Evolutionary conservation across 2,888 invertebrate species (phyloP).

Genomic region (Thymelicus acteon): DNA sequence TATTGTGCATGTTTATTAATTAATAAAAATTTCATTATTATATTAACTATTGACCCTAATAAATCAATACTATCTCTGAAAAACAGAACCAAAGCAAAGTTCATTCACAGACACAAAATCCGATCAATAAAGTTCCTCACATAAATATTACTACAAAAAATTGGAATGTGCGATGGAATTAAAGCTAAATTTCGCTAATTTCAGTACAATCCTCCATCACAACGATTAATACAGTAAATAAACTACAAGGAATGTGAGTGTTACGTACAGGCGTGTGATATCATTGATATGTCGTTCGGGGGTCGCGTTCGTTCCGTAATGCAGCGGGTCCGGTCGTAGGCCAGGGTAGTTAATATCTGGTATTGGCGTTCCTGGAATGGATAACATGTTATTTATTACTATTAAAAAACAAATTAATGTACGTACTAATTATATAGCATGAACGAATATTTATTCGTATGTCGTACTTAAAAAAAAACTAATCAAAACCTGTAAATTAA

Average conservation of each 20-base stretch:
- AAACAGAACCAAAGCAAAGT: neutral
- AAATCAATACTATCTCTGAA: neutral
- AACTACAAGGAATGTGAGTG: slow-evolving; percentile 11
- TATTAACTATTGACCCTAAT: neutral
- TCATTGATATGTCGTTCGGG: slow-evolving; percentile 27
- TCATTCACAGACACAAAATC: neutral
- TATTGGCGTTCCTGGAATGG: slow-evolving; percentile 86
- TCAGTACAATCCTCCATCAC: neutral
- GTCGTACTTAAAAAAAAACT: no score
- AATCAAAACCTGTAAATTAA: no score
- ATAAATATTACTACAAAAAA: neutral
- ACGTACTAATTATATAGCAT: no score
- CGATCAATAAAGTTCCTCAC: neutral
- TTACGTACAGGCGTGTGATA: slow-evolving; percentile 13
- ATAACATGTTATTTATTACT: neutral
- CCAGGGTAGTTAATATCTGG: slow-evolving; percentile 91
- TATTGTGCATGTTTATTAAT: no score
- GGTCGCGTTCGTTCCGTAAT: slow-evolving; percentile 52
- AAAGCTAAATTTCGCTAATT: neutral
- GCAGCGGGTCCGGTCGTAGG: slow-evolving; percentile 79
- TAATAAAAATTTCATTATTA: no score
- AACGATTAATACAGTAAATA: neutral
- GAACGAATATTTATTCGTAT: neutral
- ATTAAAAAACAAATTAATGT: neutral
- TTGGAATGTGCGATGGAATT: neutral